Base-by-base conservation (phyloP, 2,113 vertebrate genomes). In the Nicator chloris region DNA sequence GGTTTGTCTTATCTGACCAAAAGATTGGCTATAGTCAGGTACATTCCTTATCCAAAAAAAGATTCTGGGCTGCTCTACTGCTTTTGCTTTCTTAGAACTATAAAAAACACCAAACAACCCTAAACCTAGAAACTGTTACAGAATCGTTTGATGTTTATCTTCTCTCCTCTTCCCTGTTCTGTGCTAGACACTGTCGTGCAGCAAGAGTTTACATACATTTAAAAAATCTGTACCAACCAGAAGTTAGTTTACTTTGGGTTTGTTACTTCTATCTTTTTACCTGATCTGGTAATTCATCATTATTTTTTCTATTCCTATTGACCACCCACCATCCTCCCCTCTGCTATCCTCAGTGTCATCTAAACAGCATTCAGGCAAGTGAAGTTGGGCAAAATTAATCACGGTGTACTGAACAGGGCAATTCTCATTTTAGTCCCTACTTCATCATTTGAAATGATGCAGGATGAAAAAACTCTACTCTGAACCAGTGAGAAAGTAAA, bases 291-390 rank as follows among this genome's bases (percentile, higher is more conserved):
- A 50, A 70, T 49, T 76, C 64, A 86, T 13, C 12, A 3, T 7
- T 66, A 21, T 28, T 40, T 82, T 77, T 84, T 15, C 17, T 78
- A 15, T 39, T 72, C 22, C 16, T 54, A 42, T 7, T 6, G 2
- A 39, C 10, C 10, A 30, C 15, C 28, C 51, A 18, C 49, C 11
- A 30, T 47, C 1, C 13, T 5, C 6, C 1, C 2, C 5, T 35
- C 31, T 3, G 4, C 21, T n/a, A 30, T 22, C 56, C 33, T 42
- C 40, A 35, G 9, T 35, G 50, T 20, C 31, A 66, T 14, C 51
- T 42, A 59, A 87, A 87, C 5, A 69, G 31, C 22, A 56, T 60
- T 57, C 56, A 79, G 24, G 26, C 13, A 47, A 8, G 2, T 26
- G 13, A 77, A 53, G 23, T 8, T 39, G 6, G 7, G 28, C 28